Conservation (phyloP, 2,113 vertebrate species). For the Lasiurus borealis region DNA sequence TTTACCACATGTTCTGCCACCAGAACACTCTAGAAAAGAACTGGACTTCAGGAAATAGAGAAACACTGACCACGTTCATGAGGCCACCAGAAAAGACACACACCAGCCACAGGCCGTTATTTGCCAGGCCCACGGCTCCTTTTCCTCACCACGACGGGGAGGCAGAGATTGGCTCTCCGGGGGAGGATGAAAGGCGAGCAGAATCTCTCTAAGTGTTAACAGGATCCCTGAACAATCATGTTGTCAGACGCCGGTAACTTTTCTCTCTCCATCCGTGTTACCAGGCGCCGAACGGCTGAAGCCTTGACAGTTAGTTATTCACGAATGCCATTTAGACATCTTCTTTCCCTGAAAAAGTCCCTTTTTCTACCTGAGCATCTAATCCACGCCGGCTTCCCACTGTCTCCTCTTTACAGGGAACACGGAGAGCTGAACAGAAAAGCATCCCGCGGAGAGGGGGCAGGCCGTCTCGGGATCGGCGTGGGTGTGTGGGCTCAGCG, state of each 20-base stretch:
- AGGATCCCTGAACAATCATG: background rate
- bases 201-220: background rate
- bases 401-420: background rate
- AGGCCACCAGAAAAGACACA: background rate
- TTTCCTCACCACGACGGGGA: background rate
- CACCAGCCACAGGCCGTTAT: background rate
- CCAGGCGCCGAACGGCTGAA: background rate
- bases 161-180: background rate
- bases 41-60: background rate
- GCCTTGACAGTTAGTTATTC: background rate
- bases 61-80: background rate
- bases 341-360: background rate
- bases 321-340: background rate
- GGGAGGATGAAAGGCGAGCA: background rate
- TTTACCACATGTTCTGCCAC: no score
- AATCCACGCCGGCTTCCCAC: background rate
- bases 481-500: background rate
- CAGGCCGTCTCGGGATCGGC: background rate
- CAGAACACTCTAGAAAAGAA: background rate
- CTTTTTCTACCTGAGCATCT: background rate
- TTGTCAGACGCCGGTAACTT: background rate
- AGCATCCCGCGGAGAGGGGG: background rate
- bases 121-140: background rate
- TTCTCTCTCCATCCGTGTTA: conserved; percentile 11
- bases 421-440: background rate